A percentile compares a stretch with the other conserved stretches of the same genome.
These are phyloP conservation scores for Pyrrhura leucotis DNA, from an alignment of 2,797 vertebrate genomes.

Conservation along the genomic window DNA sequence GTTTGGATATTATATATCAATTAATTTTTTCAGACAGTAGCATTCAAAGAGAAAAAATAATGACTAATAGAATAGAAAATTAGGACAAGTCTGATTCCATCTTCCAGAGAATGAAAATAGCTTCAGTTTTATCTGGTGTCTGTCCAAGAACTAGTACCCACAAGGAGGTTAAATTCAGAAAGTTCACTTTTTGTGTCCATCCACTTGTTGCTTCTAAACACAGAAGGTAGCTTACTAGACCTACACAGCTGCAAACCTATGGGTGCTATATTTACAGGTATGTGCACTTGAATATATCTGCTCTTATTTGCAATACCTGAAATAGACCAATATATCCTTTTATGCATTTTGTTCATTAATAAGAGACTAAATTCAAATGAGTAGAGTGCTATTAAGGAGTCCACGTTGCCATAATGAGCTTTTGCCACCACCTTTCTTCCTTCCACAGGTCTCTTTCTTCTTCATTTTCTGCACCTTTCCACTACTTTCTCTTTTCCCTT, in stretches of 20 bases:
- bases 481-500: background rate
- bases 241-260: background rate
- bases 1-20: background rate
- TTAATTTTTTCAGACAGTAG: background rate
- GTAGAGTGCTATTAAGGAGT: background rate
- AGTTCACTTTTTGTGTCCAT: background rate
- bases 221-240: accelerated
- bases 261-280: background rate
- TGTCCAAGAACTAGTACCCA: background rate
- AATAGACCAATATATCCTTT: background rate
- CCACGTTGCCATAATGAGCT: background rate
- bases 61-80: background rate
- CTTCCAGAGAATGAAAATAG: background rate
- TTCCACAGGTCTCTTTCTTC: background rate
- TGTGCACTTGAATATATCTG: background rate
- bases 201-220: background rate
- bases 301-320: background rate
- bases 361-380: background rate
- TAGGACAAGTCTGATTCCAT: background rate
- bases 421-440: background rate
- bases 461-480: background rate
- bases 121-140: background rate
- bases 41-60: background rate
- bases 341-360: background rate
- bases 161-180: background rate